These are phyloP conservation scores for Eilema caniola DNA, from an alignment of 2,888 invertebrate species.

Conservation along the genomic window DNA sequence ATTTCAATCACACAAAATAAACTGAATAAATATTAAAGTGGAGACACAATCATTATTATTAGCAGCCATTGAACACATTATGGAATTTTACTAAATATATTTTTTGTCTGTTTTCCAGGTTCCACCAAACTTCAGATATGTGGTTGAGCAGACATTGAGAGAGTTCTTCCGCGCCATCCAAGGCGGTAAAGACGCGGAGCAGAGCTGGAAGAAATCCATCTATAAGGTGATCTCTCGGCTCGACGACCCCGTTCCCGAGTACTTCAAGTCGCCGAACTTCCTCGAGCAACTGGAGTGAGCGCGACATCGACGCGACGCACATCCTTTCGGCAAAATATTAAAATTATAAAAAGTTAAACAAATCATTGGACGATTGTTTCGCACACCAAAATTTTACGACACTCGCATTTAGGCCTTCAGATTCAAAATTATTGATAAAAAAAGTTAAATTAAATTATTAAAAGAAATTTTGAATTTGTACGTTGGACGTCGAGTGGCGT, in stretches of 20 bases:
- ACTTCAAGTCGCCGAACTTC: slow-evolving; percentile 99
- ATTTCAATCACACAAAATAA: not conserved
- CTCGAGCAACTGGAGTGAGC: slow-evolving; percentile 98
- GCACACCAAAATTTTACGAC: slow-evolving; percentile 89
- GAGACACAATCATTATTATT: no score
- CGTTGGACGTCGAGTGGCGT: slow-evolving; percentile 79
- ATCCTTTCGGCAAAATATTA: slow-evolving; percentile 72
- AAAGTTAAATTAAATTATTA: slow-evolving; percentile 83
- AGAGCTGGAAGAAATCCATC: slow-evolving; percentile 99
- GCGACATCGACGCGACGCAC: slow-evolving; percentile 69
- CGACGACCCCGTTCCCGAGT: slow-evolving; percentile 99
- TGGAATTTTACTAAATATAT: slow-evolving; percentile 8
- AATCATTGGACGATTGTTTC: slow-evolving; percentile 81
- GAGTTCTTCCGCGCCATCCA: slow-evolving; percentile 99
- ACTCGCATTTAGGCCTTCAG: slow-evolving; percentile 90
- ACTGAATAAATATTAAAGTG: no score
- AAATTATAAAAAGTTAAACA: slow-evolving; percentile 60
- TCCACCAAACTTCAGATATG: slow-evolving; percentile 98
- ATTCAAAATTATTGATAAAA: slow-evolving; percentile 88
- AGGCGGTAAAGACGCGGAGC: slow-evolving; percentile 98
- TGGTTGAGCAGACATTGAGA: slow-evolving; percentile 98
- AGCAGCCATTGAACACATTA: not conserved
- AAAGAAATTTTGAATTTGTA: slow-evolving; percentile 77
- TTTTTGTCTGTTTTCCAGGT: slow-evolving; percentile 89
- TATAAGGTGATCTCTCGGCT: slow-evolving; percentile 99